Evolutionary conservation across 2,113 vertebrate species (phyloP), one percentile per base, ranked within the genome.

Genomic region (Orthonyx spaldingii): DNA sequence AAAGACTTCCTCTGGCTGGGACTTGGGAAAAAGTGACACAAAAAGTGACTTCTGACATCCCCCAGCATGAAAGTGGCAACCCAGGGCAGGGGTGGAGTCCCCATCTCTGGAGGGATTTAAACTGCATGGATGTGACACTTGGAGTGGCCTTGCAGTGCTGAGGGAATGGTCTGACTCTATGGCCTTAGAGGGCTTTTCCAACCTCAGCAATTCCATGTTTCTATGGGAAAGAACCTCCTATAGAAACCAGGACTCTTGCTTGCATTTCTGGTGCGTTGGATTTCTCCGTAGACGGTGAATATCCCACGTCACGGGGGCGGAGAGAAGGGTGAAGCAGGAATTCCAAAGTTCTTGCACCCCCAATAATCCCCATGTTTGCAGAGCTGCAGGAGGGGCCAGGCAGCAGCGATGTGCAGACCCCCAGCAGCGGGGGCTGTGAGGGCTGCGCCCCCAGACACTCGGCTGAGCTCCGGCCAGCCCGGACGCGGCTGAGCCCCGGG

Each of bases 271-370:
- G 22, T 4, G 28, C 4, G 0, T 0, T 47, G 24, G 6, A 18
- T 65, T 16, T 52, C 50, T 42, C 24, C 1, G 3, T 1, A 4
- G 59, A 44, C 61, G 59, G 37, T 4, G 14, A 28, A 7, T 3
- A 12, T 14, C 65, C 59, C 60, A 6, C 6, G 1, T 2, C 5
- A 0, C 0, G 2, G 33, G 53, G 68, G 60, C 20, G 22, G 1
- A 19, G 4, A 20, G 57, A 6, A 64, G 16, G 20, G 41, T 0
- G 1, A 39, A 42, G 46, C 22, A 18, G 63, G 41, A 21, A 16
- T 52, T 49, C 37, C 76, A 7, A 15, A 22, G 8, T 9, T 9
- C 37, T 56, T 10, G 4, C 66, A 41, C 24, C 66, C 57, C 33
- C 30, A 0, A 3, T 33, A 47, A 64, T 14, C 22, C 37, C 41